Evolutionary conservation across 2,888 invertebrate species (phyloP).

Genomic region (Xestia c-nigrum): DNA sequence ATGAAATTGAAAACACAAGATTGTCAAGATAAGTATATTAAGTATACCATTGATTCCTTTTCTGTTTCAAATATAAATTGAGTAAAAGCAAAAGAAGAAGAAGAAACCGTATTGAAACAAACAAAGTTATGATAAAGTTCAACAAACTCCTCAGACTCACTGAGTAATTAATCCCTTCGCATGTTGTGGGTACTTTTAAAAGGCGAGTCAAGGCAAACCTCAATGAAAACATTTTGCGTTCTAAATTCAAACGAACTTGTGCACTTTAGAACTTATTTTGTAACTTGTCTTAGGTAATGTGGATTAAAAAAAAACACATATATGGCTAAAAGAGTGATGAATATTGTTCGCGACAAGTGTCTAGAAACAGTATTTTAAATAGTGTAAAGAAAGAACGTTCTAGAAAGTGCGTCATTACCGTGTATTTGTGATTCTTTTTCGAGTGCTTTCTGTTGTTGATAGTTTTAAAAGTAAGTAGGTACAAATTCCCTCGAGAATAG

Average conservation of each 20-base stretch:
- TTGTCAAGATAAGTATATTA: too few species aligned
- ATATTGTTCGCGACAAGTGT: too few species aligned
- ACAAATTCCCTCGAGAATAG: too few species aligned
- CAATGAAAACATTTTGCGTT: slow-evolving; percentile 38
- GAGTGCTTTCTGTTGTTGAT: too few species aligned
- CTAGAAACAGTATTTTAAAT: too few species aligned
- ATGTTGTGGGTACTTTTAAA: background rate
- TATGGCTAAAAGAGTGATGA: too few species aligned
- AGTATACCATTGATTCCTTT: background rate
- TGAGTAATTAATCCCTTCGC: slow-evolving; percentile 25
- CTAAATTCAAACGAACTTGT: slow-evolving; percentile 10
- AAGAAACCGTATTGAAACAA: slow-evolving; percentile 3
- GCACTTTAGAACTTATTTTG: background rate
- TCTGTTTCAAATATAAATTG: background rate
- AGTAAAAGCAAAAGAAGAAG: background rate
- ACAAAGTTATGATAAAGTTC: slow-evolving; percentile 27
- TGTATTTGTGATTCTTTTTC: too few species aligned
- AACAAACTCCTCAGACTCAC: slow-evolving; percentile 18
- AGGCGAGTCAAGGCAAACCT: slow-evolving; percentile 46
- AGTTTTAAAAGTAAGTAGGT: too few species aligned
- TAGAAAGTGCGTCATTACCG: too few species aligned
- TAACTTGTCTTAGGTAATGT: background rate
- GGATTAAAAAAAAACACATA: background rate
- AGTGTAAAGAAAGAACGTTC: too few species aligned
- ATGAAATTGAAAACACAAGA: background rate